phyloP scores from a whole-genome alignment of 1,140 invertebrate genomes.

The Brachionus manjavacas region DNA sequence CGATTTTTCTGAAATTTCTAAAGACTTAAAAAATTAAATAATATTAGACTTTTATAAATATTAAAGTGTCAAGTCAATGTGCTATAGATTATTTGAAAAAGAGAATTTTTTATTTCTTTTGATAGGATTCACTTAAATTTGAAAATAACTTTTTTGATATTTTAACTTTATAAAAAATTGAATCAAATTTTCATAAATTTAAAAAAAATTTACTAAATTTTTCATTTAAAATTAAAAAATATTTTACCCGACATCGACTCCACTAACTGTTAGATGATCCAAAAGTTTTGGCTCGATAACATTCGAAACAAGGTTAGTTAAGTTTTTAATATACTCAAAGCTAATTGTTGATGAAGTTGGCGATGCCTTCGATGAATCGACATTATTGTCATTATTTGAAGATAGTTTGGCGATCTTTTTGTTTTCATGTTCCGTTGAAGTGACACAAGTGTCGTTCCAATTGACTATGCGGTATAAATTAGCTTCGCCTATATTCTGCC shows the following conservation, averaged over 20 bases:
- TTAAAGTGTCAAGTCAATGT: too few species aligned
- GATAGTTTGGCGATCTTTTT: background rate
- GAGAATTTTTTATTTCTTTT: too few species aligned
- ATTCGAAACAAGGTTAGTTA: background rate
- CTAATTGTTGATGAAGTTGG: constrained; percentile 31
- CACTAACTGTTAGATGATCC: background rate
- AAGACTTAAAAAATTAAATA: too few species aligned
- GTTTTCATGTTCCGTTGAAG: background rate
- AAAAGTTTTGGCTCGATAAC: background rate
- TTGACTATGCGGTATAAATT: constrained; percentile 32
- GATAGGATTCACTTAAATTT: too few species aligned
- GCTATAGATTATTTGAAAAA: too few species aligned
- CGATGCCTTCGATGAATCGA: background rate
- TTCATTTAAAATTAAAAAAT: background rate
- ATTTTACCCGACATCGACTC: constrained; percentile 11
- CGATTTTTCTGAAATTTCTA: too few species aligned
- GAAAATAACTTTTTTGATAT: too few species aligned
- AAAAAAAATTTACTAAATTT: too few species aligned
- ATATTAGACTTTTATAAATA: too few species aligned
- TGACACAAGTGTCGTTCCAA: constrained; percentile 26
- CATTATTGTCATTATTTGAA: background rate
- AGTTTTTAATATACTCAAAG: constrained; percentile 32
- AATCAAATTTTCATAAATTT: too few species aligned
- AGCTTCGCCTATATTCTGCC: background rate
- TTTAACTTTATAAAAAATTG: too few species aligned